phyloP scores from a whole-genome alignment of 2,888 invertebrate species.

The Carcina quercana region DNA sequence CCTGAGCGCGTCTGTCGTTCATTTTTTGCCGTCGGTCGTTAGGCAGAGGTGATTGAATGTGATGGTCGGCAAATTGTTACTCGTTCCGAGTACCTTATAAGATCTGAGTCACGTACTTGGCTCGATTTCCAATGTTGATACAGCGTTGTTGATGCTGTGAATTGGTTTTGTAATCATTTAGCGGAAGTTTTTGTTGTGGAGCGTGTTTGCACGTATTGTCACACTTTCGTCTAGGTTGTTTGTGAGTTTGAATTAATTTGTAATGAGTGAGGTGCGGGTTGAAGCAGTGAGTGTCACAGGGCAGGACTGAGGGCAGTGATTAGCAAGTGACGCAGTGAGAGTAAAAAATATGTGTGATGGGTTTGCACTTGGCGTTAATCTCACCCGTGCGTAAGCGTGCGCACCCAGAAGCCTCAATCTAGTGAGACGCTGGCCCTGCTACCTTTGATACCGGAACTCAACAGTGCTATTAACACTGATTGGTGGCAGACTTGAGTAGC shows the following conservation, averaged over 20 bases:
- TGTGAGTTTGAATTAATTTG: slow-evolving; percentile 52
- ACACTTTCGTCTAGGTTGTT: slow-evolving; percentile 17
- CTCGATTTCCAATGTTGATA: slow-evolving; percentile 44
- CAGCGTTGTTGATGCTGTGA: slow-evolving; percentile 32
- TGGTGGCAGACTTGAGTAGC: too few relatives aligned
- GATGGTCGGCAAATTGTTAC: slow-evolving; percentile 57
- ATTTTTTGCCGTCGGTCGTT: slow-evolving; percentile 65
- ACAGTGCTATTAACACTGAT: too few relatives aligned
- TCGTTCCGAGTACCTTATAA: slow-evolving; percentile 14
- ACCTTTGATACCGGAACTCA: too few relatives aligned
- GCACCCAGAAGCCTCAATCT: too few relatives aligned
- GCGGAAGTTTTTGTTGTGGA: slow-evolving; percentile 28
- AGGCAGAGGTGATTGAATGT: slow-evolving; percentile 68
- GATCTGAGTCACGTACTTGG: slow-evolving; percentile 46
- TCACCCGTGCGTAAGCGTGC: too few relatives aligned
- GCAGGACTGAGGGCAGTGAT: neutral
- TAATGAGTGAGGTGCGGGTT: slow-evolving; percentile 28
- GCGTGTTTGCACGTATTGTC: slow-evolving; percentile 28
- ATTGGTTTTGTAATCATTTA: slow-evolving; percentile 44
- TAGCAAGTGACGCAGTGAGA: slow-evolving; percentile 5
- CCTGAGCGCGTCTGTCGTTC: slow-evolving; percentile 66
- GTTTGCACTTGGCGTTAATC: too few relatives aligned
- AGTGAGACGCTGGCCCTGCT: too few relatives aligned
- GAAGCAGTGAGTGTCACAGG: too few relatives aligned
- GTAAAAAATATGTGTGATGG: slow-evolving; percentile 1